These are phyloP conservation scores for Onychostoma macrolepis DNA, from an alignment of 2,113 vertebrate species.

Conservation along the genomic window DNA sequence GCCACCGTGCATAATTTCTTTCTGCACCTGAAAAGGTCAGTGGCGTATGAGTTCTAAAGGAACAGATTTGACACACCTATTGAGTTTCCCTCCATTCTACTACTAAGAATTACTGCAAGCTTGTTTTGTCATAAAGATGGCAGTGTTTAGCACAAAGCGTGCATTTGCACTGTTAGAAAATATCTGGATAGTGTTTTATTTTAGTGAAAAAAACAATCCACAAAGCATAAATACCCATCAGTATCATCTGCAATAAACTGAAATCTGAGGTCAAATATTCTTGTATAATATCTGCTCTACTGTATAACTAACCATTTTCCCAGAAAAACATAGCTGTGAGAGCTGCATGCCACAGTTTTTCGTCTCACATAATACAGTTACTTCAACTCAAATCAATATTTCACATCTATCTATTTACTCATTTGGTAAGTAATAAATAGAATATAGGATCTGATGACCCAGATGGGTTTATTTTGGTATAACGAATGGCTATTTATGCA, in stretches of 20 bases:
- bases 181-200: not conserved
- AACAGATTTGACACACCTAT: slow-evolving; percentile 61
- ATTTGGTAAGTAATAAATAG: not conserved
- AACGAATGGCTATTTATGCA: not conserved
- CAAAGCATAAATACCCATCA: not conserved
- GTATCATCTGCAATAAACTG: not conserved
- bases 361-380: slow-evolving; percentile 11
- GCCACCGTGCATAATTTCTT: slow-evolving; percentile 67
- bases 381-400: not conserved
- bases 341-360: not conserved
- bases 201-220: not conserved
- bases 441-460: not conserved
- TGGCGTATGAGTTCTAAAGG: slow-evolving; percentile 31
- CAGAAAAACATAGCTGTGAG: not conserved
- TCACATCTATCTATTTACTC: not conserved
- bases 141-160: not conserved
- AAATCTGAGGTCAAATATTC: not conserved
- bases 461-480: not conserved
- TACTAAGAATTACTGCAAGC: not conserved
- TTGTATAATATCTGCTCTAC: not conserved
- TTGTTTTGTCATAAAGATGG: not conserved
- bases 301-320: not conserved
- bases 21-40: slow-evolving; percentile 60
- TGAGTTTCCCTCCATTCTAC: slow-evolving; percentile 30
- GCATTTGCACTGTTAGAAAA: not conserved